Base-by-base conservation (phyloP, 1,140 invertebrate genomes). In the Frieseomelitta varia region DNA sequence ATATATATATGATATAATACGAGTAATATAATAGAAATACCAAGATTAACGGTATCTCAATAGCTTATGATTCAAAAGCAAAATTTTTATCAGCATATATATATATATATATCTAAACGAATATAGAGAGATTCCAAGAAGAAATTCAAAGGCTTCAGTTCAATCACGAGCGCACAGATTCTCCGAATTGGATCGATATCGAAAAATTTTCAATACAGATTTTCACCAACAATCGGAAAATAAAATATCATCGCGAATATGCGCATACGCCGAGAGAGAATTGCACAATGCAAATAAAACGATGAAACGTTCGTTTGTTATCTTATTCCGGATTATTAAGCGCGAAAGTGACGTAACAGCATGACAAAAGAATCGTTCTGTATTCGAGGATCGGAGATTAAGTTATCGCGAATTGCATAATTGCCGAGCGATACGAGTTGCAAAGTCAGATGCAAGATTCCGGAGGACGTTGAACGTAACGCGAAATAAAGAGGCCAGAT, bases 361-460 rank as follows among this genome's bases (percentile, higher is more conserved):
- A 17, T 65, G 17, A 10, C 15, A 19, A 15, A 65, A 27, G 27
- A 65, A 65, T 65, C n/a, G 63, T 27, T 65, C n/a, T 15, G 63
- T 61, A 30, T 30, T 30, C 27, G 27, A 65, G 27, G 27, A 65
- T 65, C 63, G 27, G 65, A 47, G 68, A 51, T 53, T 53, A 71
- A 71, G 24, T 51, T 53, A n/a, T 72, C 47, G 51, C 39, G 69
- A 47, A 51, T 72, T 53, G 73, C 73, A 75, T 27, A 39, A 75
- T 75, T 58, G 3, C 19, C 24, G 12, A 30, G 6, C 19, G 53
- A 74, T 55, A 74, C 73, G 73, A 34, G 58, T 75, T 58, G 55
- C 47, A 74, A 74, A 74, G 19, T 19, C 30, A 30, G 71, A 53
- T 6, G 19, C 72, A 21, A 55, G 47, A 55, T 55, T 10, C 39